Base-by-base conservation (phyloP, 2,797 vertebrate species). In the Podargus strigoides region DNA sequence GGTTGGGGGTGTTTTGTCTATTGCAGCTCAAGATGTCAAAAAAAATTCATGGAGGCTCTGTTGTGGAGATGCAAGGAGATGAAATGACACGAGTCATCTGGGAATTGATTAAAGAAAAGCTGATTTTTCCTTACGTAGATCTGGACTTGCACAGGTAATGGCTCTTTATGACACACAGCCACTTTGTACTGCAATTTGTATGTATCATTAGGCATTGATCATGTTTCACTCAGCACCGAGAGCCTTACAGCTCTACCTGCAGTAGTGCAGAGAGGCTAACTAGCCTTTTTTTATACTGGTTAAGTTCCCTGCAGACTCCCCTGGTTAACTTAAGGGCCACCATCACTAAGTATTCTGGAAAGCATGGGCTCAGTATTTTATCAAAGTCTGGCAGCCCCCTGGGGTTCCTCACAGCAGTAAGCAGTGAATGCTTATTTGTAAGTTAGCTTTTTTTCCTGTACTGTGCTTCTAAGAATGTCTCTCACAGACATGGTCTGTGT, bases 31-130 rank as follows among this genome's bases (percentile, higher is more conserved):
- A 97, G 94, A 99, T 99, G 99, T 98, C 98, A 87, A 98, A 97
- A 95, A 99, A 99, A 98, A 99, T 99, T 95, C 97, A 68, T 94
- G 98, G 98, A 1, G 99, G 99, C 26, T 98, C 99, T 0, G 98
- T 99, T 95, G 99, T 99, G 92, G 99, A 99, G 98, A 99, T 99
- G 99, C 98, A 99, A 98, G 99, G 99, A 94, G 99, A 99, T 96
- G 99, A 99, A 96, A 99, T 99, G 99, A 99, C 99, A 4, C 97
- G 99, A 8, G 98, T 99, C 87, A 99, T 99, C 98, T 99, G 99
- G 99, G 99, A 99, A 39, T 97, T 99, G 92, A 99, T 99, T 93
- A 99, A 99, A 97, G 98, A 99, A 90, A 99, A 99, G 93, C 98
- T 99, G 86, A 98, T 99, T 97, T 98, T 99, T 90, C 99, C 99